Evolutionary conservation across 2,113 vertebrate species (phyloP).

Genomic region (Tragelaphus buxtoni): DNA sequence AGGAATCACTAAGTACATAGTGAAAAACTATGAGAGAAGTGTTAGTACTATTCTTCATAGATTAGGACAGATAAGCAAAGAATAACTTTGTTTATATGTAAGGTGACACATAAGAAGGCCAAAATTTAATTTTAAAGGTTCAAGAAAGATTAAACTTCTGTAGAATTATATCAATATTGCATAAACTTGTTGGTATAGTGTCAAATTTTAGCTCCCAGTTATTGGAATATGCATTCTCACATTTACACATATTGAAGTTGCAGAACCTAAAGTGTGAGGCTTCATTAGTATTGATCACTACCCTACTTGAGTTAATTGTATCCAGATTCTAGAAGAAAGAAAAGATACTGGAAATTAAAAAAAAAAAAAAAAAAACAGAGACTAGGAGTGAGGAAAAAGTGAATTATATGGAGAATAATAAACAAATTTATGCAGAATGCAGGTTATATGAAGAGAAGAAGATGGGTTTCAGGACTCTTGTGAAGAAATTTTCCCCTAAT

Average conservation of each 20-base stretch:
- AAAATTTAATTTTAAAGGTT: neutral
- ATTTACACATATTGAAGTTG: neutral
- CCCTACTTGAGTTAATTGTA: neutral
- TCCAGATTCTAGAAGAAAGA: neutral
- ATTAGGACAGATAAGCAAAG: neutral
- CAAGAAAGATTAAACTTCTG: neutral
- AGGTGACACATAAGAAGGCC: neutral
- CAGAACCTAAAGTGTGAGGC: neutral
- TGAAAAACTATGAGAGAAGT: neutral
- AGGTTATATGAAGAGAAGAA: neutral
- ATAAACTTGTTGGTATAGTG: neutral
- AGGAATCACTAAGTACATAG: neutral
- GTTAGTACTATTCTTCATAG: neutral
- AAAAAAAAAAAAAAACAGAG: accelerated
- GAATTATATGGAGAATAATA: neutral
- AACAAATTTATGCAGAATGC: neutral
- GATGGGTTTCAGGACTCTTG: neutral
- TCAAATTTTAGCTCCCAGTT: neutral
- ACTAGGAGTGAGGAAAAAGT: neutral
- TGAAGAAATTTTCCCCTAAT: neutral
- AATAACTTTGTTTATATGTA: neutral
- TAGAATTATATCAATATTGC: neutral
- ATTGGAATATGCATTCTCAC: neutral
- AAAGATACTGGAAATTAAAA: neutral
- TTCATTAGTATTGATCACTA: neutral